Conservation (phyloP, 2,113 vertebrate genomes). For the Ptychochromis oligacanthus region DNA sequence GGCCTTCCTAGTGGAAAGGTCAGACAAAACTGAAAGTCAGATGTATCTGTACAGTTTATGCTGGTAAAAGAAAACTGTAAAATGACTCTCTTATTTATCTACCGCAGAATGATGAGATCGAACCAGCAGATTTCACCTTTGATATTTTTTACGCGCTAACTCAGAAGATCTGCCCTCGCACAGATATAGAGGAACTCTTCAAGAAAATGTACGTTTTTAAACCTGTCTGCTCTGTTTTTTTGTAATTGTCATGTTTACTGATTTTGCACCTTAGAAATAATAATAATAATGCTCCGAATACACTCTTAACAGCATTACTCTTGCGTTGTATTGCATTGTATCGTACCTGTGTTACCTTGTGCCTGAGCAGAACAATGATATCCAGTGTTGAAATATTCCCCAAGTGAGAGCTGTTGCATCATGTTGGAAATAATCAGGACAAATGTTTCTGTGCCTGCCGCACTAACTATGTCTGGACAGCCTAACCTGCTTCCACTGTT, state of each 20-base stretch:
- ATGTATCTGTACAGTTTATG: not conserved
- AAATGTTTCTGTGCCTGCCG: slow-evolving; percentile 82
- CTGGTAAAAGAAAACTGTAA: not conserved
- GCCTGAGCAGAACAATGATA: not conserved
- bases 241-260: not conserved
- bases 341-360: not conserved
- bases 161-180: slow-evolving; percentile 98
- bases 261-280: not conserved
- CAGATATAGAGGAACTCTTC: slow-evolving; percentile 97
- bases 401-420: slow-evolving; percentile 29
- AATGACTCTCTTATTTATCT: not conserved
- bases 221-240: not conserved
- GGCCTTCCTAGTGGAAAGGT: slow-evolving; percentile 99
- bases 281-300: not conserved
- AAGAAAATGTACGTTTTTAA: slow-evolving; percentile 92
- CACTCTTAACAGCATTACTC: not conserved
- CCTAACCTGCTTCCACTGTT: slow-evolving; percentile 87
- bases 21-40: slow-evolving; percentile 12
- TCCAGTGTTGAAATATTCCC: slow-evolving; percentile 8
- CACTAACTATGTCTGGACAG: slow-evolving; percentile 87
- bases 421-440: slow-evolving; percentile 45
- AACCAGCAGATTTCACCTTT: slow-evolving; percentile 91
- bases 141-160: slow-evolving; percentile 98
- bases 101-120: slow-evolving; percentile 98
- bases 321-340: not conserved